A percentile compares a stretch with the other conserved stretches of the same genome.
phyloP scores from a whole-genome alignment of 2,797 vertebrate genomes.

The Onychomys arenicola region DNA sequence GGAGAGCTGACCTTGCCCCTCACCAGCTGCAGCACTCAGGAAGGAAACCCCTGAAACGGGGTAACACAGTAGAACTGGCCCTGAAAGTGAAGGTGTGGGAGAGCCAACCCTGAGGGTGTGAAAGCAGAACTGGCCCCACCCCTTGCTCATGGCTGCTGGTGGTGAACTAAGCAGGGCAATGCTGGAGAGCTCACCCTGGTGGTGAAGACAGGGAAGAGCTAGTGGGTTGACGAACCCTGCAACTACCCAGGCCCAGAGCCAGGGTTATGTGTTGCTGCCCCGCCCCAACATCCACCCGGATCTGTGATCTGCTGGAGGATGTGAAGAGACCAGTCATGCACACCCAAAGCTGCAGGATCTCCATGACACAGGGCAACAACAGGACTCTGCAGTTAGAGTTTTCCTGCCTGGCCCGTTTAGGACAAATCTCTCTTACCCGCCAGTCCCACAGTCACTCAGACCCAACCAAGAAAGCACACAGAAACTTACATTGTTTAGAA shows the following conservation, averaged over 20 bases:
- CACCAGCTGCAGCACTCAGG: background rate
- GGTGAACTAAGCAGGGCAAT: background rate
- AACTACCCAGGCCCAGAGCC: background rate
- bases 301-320: background rate
- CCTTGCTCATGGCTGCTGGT: background rate
- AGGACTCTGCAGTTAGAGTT: no score
- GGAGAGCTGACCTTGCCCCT: background rate
- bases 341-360: background rate
- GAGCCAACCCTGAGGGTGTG: background rate
- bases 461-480: no score
- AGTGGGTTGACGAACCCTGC: background rate
- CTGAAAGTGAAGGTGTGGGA: background rate
- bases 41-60: background rate
- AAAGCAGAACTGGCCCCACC: background rate
- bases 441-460: no score
- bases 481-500: no score
- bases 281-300: background rate
- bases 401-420: no score
- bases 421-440: no score
- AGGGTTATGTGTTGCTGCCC: no score
- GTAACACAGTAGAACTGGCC: background rate
- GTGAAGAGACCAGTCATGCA: background rate
- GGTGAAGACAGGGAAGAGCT: background rate
- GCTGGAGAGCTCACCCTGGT: background rate
- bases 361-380: background rate